phyloP scores from a whole-genome alignment of 2,888 invertebrate genomes.

The Yponomeuta sedellus region DNA sequence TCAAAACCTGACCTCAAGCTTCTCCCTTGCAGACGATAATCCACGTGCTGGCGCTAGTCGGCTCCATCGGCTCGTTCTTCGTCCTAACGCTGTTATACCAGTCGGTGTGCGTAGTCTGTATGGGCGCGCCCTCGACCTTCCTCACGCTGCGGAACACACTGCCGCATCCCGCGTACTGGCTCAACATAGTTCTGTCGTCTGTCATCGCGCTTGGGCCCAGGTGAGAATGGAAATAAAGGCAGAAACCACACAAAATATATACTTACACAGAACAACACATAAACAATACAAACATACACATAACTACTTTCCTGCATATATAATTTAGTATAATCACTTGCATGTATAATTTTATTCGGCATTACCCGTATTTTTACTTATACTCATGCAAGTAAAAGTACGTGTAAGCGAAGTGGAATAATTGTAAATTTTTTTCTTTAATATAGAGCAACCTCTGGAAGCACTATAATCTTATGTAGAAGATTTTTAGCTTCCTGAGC shows the following conservation, averaged over 20 bases:
- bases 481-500: too few relatives aligned
- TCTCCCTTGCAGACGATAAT: conserved; percentile 84
- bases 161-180: conserved; percentile 86
- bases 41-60: conserved; percentile 84
- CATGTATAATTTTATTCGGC: too few relatives aligned
- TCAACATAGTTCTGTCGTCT: conserved; percentile 84
- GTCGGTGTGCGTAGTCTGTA: conserved; percentile 86
- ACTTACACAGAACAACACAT: neutral
- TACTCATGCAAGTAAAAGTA: too few relatives aligned
- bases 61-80: conserved; percentile 89
- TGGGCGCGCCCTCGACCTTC: conserved; percentile 90
- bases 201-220: conserved; percentile 89
- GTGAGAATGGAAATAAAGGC: conserved; percentile 56
- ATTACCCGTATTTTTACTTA: too few relatives aligned
- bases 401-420: too few relatives aligned
- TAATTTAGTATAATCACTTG: too few relatives aligned
- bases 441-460: too few relatives aligned
- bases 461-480: too few relatives aligned
- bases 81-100: conserved; percentile 90
- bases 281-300: neutral
- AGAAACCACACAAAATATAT: neutral
- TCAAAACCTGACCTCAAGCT: conserved; percentile 26
- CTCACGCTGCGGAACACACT: conserved; percentile 90
- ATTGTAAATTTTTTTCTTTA: too few relatives aligned
- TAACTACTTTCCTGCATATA: too few relatives aligned